Percentiles rank a stretch among this genome's conserved stretches.
Evolutionary conservation across 1,140 invertebrate species (phyloP).

Genomic region (Yoshiicerus persimilis): DNA sequence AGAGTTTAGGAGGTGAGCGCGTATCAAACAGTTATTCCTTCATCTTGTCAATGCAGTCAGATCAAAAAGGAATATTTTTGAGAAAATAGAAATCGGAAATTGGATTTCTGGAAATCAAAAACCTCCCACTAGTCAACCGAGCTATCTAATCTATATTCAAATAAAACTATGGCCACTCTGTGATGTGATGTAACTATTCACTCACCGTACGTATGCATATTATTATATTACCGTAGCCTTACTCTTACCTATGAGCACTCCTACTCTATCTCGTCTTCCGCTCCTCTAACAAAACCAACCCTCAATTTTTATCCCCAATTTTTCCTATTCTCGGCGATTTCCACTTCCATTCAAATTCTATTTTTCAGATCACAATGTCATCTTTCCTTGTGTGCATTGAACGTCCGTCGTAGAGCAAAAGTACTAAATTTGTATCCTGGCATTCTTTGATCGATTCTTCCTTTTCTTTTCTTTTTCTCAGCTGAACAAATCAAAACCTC

Average conservation of each 20-base stretch:
- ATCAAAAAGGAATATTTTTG: slow-evolving; percentile 30
- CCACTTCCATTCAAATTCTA: background rate
- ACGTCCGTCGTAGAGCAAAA: background rate
- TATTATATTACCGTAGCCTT: background rate
- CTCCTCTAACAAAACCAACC: background rate
- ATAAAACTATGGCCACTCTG: slow-evolving; percentile 17
- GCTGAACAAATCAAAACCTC: background rate
- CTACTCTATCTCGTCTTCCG: background rate
- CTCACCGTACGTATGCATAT: background rate
- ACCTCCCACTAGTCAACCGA: slow-evolving; percentile 29
- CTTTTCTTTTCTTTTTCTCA: background rate
- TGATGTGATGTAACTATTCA: background rate
- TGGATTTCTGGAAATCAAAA: slow-evolving; percentile 48
- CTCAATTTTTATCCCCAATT: background rate
- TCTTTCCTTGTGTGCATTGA: background rate
- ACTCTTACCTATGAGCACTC: background rate
- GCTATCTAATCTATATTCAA: slow-evolving; percentile 20
- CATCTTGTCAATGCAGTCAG: background rate
- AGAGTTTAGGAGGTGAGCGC: background rate
- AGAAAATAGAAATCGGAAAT: slow-evolving; percentile 45
- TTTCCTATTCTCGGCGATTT: background rate
- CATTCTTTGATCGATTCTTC: slow-evolving; percentile 7
- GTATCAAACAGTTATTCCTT: background rate
- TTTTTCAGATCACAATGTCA: background rate
- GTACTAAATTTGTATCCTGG: background rate